phyloP scores from a whole-genome alignment of 2,888 invertebrate genomes.

The Tholera decimalis region DNA sequence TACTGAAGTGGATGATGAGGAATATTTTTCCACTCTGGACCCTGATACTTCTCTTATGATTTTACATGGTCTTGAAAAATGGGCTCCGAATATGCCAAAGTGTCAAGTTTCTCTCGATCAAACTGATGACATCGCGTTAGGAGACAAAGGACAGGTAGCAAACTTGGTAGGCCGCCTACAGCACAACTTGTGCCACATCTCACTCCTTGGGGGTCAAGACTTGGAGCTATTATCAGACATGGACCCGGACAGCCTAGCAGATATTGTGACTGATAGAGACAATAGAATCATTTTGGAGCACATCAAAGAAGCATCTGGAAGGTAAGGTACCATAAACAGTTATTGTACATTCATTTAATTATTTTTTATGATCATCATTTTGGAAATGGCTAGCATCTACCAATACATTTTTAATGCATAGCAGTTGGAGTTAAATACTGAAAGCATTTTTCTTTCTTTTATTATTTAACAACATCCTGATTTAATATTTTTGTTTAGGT shows the following conservation, averaged over 20 bases:
- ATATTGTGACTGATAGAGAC: constrained; percentile 94
- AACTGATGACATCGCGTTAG: constrained; percentile 90
- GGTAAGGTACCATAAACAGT: constrained; percentile 81
- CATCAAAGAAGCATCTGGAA: constrained; percentile 96
- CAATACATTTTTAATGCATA: not conserved
- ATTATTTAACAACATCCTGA: too few species aligned
- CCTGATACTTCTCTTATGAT: constrained; percentile 97
- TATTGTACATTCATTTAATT: not conserved
- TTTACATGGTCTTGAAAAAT: constrained; percentile 94
- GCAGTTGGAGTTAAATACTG: not conserved
- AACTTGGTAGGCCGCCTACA: constrained; percentile 95
- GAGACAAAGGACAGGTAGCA: constrained; percentile 92
- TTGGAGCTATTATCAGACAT: constrained; percentile 96
- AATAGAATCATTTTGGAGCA: constrained; percentile 95
- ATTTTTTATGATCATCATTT: not conserved
- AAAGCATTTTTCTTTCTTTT: not conserved
- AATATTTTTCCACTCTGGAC: constrained; percentile 97
- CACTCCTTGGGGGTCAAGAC: constrained; percentile 96
- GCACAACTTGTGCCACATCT: constrained; percentile 96
- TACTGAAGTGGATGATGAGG: constrained; percentile 98
- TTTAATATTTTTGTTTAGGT: too few species aligned
- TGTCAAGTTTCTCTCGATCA: constrained; percentile 92
- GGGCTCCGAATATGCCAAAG: constrained; percentile 93
- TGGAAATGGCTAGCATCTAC: not conserved
- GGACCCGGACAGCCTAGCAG: constrained; percentile 97